Percentiles rank a stretch among this genome's conserved stretches.
Conservation (phyloP, 2,797 vertebrate species). For the Kryptopterus vitreolus region DNA sequence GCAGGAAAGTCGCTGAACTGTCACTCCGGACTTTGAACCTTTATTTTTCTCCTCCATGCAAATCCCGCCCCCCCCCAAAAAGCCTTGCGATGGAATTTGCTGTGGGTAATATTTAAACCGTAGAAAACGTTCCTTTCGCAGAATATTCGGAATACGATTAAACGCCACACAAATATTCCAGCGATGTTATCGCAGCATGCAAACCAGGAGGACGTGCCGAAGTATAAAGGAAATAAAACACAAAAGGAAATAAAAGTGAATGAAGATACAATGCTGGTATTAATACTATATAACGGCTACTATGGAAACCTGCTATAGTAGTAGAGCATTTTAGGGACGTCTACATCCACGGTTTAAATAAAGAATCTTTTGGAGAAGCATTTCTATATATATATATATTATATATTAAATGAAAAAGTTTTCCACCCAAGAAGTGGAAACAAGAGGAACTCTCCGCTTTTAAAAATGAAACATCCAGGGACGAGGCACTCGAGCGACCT, state of each 20-base stretch:
- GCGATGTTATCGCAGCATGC: background rate
- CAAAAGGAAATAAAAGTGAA: background rate
- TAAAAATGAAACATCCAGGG: background rate
- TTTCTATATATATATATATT: no score
- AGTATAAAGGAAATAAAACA: background rate
- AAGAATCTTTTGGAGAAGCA: background rate
- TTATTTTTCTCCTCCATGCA: background rate
- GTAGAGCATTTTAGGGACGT: background rate
- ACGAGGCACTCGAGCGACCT: background rate
- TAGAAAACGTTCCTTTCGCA: background rate
- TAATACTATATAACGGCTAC: background rate
- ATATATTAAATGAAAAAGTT: no score
- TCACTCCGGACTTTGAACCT: constrained; percentile 12
- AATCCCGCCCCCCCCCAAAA: no score
- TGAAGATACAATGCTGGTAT: no score
- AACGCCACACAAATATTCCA: background rate
- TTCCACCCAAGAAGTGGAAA: no score
- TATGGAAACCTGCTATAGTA: background rate
- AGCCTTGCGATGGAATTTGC: background rate
- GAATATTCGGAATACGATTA: background rate
- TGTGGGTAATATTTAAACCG: background rate
- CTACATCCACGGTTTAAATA: background rate
- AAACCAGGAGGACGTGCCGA: background rate
- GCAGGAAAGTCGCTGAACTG: background rate
- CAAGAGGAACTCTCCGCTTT: background rate